Evolutionary conservation across 2,888 invertebrate genomes (phyloP), one percentile per base, ranked within the genome.

Genomic region (Dastarcus helophoroides): DNA sequence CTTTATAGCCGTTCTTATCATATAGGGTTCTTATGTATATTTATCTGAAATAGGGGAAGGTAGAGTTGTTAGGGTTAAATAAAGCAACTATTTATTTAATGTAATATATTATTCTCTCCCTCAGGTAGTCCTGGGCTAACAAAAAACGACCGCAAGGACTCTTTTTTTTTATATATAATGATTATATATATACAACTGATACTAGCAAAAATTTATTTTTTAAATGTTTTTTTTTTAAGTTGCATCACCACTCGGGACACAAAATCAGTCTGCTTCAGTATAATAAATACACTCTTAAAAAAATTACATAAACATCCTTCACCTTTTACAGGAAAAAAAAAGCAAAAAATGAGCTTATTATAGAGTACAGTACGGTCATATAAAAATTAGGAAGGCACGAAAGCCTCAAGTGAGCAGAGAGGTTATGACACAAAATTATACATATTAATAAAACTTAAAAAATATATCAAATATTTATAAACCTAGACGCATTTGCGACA

Each of bases 71-170:
- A n/a, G n/a, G n/a, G n/a, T n/a, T n/a, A 33, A 23, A 33, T 29
- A 17, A 10, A 8, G 13, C 26, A 32, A 21, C 25, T 38, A 36
- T 35, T 37, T 42, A 39, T 43, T 39, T 40, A 39, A 37, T 47
- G 51, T 44, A 54, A 56, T 54, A 54, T 59, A 58, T 54, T 48
- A 45, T 58, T 60, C 58, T 60, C 58, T 59, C 60, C 60, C 60
- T 58, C 60, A 54, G 55, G 52, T 58, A 57, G 58, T 58, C 60
- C 58, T 58, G 59, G 57, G 58, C 58, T 58, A 58, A 58, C 58
- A 59, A 56, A 37, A 57, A 55, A 54, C 51, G 56, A 59, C 58
- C 58, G 50, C 58, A 56, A 56, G 58, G 58, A 57, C 56, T 55
- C 55, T 47, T 36, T 31, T 40, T 33, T 37, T n/a, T n/a, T 39